Conservation (phyloP, 92 coral and sea anemone genomes). For the Plumapathes pennacea region DNA sequence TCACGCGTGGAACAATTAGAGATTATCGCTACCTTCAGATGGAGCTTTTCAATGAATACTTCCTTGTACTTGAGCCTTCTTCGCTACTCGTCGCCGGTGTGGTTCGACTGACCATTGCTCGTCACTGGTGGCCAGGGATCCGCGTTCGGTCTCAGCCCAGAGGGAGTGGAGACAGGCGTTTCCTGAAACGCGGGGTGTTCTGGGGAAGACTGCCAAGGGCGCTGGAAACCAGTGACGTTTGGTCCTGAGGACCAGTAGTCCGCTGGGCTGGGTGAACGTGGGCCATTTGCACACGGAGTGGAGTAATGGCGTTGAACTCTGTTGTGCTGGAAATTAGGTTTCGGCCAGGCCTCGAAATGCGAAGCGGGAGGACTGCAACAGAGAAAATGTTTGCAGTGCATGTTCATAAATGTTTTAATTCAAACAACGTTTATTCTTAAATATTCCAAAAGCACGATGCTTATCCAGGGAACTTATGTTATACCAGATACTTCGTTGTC, state of each 20-base stretch:
- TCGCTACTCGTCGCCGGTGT: too few species aligned
- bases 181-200: conserved; percentile 61
- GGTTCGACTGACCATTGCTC: too few species aligned
- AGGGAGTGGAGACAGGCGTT: conserved; percentile 54
- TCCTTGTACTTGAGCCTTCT: too few species aligned
- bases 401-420: too few species aligned
- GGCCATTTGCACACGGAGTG: conserved; percentile 80
- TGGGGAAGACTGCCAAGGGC: conserved; percentile 69
- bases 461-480: too few species aligned
- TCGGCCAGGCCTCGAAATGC: conserved; percentile 86
- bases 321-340: conserved; percentile 46
- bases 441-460: too few species aligned
- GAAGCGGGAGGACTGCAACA: conserved; percentile 39
- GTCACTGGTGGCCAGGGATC: conserved; percentile 82
- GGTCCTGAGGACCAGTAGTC: conserved; percentile 89
- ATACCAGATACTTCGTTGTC: neutral
- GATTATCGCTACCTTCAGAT: too few species aligned
- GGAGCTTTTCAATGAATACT: too few species aligned
- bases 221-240: conserved; percentile 52
- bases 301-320: conserved; percentile 90
- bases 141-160: conserved; percentile 76
- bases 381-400: too few species aligned
- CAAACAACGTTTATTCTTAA: too few species aligned
- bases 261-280: conserved; percentile 64
- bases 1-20: too few species aligned